Base-by-base conservation (phyloP, 2,113 vertebrate species). In the Bujurquina vittata region DNA sequence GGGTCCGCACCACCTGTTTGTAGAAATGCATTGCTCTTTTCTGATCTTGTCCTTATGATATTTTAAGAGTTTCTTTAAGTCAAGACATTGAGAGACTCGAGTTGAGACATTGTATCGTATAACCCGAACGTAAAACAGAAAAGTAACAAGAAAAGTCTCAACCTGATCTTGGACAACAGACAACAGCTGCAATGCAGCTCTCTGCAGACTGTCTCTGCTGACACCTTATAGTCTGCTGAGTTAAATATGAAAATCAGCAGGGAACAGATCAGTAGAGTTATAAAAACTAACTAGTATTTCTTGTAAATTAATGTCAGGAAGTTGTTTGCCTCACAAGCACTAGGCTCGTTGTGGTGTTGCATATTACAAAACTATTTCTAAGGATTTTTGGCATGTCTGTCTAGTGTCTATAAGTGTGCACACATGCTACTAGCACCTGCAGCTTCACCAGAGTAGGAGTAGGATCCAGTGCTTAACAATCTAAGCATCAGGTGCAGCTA, bases 71-170 rank as follows among this genome's bases (percentile, higher is more conserved):
- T 72, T 18, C 67, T 3, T 72, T 14, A 54, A 72, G 18, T 54
- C 46, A 31, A 72, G 20, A 72, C 26, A 33, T 33, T 9, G 4
- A 72, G 46, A 54, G 26, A 54, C 0, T 0, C 33, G 23, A 37
- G 35, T 10, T 37, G 35, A 10, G 35, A 37, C 2, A 1, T 10
- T 37, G 9, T 37, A 10, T 37, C 5, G 35, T 54, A 54, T 33
- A 72, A 49, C 5, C 23, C 4, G 4, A 52, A 49, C 2, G 15
- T 6, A 49, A 49, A 49, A 49, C 46, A 5, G 14, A 49, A 17
- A 49, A 5, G 14, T 17, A 17, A 17, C 46, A 49, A 52, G 49
- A 52, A 15, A 52, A 52, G 49, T 17, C 17, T 59, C 10, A 61
- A 35, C 33, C 49, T 4, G 46, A 65, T 56, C 26, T 60, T 5